phyloP scores from a whole-genome alignment of 2,888 invertebrate genomes.

The Epirrita christyi region DNA sequence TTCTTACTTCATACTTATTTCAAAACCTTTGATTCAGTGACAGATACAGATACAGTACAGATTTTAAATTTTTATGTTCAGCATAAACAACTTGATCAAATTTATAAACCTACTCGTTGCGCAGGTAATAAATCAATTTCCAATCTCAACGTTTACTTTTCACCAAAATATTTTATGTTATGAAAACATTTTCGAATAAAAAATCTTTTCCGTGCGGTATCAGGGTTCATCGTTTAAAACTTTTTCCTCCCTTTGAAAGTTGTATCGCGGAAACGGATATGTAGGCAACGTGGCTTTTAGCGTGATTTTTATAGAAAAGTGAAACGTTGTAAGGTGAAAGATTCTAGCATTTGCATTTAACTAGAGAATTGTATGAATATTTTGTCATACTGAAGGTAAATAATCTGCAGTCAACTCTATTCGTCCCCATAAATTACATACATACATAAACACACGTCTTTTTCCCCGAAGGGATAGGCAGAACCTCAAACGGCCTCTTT shows the following conservation, averaged over 20 bases:
- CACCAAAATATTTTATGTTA: constrained; percentile 22
- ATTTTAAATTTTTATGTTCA: no score
- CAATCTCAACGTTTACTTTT: constrained; percentile 27
- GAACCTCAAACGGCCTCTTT: no score
- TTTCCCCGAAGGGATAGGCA: no score
- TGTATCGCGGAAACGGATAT: constrained; percentile 12
- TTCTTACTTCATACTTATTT: no score
- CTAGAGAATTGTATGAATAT: no score
- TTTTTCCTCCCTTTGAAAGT: constrained; percentile 25
- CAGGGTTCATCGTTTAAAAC: constrained; percentile 16
- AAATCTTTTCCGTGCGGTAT: constrained; percentile 18
- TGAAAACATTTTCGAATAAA: constrained; percentile 30
- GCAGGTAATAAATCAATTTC: constrained; percentile 26
- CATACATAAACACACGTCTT: no score
- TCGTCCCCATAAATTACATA: no score
- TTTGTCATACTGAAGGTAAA: no score
- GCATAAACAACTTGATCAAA: no score
- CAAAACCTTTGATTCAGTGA: no score
- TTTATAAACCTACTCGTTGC: not conserved
- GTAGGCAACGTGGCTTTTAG: constrained; percentile 6
- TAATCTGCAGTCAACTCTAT: no score
- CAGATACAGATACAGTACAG: no score
- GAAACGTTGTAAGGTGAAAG: not conserved
- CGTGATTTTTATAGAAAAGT: constrained; percentile 12
- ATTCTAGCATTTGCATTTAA: not conserved